Evolutionary conservation across 2,113 vertebrate species (phyloP).

Genomic region (Copsychus sechellarum): DNA sequence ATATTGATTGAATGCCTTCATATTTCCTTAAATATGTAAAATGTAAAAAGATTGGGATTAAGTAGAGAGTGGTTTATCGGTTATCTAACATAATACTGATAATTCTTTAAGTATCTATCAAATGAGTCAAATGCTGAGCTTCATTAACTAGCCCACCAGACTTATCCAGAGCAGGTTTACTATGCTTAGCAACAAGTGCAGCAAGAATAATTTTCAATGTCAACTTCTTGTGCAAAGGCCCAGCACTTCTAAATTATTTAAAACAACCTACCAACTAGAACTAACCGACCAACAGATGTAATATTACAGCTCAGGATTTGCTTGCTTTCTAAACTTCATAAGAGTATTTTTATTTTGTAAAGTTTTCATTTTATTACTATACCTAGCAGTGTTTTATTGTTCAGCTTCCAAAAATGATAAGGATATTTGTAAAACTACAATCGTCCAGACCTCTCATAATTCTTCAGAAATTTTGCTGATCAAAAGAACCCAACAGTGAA

Average conservation of each 20-base stretch:
- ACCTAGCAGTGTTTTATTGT: background rate
- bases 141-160: background rate
- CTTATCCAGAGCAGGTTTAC: background rate
- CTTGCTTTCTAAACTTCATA: background rate
- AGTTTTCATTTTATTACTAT: background rate
- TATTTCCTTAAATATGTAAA: background rate
- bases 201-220: background rate
- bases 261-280: background rate
- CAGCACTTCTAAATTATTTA: background rate
- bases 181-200: background rate
- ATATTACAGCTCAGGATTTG: background rate
- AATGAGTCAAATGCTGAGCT: background rate
- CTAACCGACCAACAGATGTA: background rate
- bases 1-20: background rate
- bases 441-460: background rate
- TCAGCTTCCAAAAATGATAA: background rate
- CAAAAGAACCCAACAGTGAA: background rate
- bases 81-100: accelerated
- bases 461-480: background rate
- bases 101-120: background rate
- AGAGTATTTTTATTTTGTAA: background rate
- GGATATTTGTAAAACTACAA: background rate
- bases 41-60: background rate
- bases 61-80: background rate
- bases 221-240: background rate